These are phyloP conservation scores for Choreutis nemorana DNA, from an alignment of 2,888 invertebrate genomes.

Conservation along the genomic window DNA sequence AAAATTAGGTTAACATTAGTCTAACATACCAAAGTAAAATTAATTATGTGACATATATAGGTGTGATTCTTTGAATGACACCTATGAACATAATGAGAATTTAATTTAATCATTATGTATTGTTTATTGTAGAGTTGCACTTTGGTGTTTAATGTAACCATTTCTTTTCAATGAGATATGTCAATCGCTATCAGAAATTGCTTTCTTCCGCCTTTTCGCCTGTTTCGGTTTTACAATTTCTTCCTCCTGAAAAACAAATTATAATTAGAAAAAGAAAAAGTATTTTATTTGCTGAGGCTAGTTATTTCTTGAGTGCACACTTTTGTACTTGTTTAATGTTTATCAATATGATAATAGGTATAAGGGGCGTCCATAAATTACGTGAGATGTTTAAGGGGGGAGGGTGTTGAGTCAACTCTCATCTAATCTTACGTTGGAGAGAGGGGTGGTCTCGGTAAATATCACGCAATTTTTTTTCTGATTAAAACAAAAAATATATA, in stretches of 20 bases:
- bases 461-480: too few species aligned
- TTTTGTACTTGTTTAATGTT: too few species aligned
- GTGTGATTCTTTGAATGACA: slow-evolving; percentile 51
- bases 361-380: too few species aligned
- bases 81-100: slow-evolving; percentile 22
- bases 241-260: slow-evolving; percentile 79
- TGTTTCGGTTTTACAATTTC: slow-evolving; percentile 91
- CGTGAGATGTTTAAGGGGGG: too few species aligned
- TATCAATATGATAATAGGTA: too few species aligned
- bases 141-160: slow-evolving; percentile 58
- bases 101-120: slow-evolving; percentile 37
- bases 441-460: too few species aligned
- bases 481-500: too few species aligned
- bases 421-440: too few species aligned
- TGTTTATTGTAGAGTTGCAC: slow-evolving; percentile 62
- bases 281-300: slow-evolving; percentile 5
- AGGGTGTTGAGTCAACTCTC: too few species aligned
- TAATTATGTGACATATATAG: slow-evolving; percentile 24
- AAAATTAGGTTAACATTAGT: too few species aligned
- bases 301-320: slow-evolving; percentile 1
- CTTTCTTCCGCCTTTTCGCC: slow-evolving; percentile 91
- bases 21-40: slow-evolving; percentile 18
- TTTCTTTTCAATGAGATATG: slow-evolving; percentile 52
- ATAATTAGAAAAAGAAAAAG: slow-evolving; percentile 14
- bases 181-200: slow-evolving; percentile 94